Percentiles rank a stretch among this genome's conserved stretches.
These are phyloP conservation scores for Morinoia aosen DNA, from an alignment of 2,888 invertebrate genomes.

Conservation along the genomic window DNA sequence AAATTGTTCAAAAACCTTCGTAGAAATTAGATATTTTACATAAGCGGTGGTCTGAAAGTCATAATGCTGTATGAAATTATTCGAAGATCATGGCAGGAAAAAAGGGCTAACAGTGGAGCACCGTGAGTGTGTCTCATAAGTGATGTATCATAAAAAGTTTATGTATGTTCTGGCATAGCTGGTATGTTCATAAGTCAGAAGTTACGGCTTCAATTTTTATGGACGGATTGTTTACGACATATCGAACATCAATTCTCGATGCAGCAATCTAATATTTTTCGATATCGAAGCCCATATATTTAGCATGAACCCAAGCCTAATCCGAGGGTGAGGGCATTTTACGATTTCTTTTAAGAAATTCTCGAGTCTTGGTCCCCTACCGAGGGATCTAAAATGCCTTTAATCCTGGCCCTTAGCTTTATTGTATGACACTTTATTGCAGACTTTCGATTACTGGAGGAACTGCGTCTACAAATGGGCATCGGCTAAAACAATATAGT, in stretches of 20 bases:
- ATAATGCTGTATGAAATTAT: background rate
- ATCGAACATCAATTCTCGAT: constrained; percentile 46
- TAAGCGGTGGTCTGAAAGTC: background rate
- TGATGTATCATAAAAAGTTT: background rate
- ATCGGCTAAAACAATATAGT: background rate
- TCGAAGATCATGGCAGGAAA: background rate
- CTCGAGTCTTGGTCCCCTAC: background rate
- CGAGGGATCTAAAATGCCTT: constrained; percentile 16
- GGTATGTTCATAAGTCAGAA: constrained; percentile 22
- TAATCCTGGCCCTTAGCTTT: constrained; percentile 16
- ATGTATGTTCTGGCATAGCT: background rate
- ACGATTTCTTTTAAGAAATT: constrained; percentile 16
- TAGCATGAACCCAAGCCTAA: constrained; percentile 45
- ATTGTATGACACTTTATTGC: background rate
- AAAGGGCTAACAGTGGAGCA: background rate
- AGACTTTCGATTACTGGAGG: background rate
- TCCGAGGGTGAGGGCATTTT: constrained; percentile 36
- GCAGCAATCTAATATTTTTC: constrained; percentile 48
- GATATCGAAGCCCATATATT: constrained; percentile 48
- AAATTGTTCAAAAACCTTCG: background rate
- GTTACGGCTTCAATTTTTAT: constrained; percentile 25
- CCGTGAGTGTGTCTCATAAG: background rate
- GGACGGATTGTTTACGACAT: background rate
- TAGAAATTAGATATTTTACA: background rate
- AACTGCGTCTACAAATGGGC: background rate